A percentile compares a stretch with the other conserved stretches of the same genome.
phyloP scores from a whole-genome alignment of 2,888 invertebrate genomes.

The Bruchidius siliquastri region DNA sequence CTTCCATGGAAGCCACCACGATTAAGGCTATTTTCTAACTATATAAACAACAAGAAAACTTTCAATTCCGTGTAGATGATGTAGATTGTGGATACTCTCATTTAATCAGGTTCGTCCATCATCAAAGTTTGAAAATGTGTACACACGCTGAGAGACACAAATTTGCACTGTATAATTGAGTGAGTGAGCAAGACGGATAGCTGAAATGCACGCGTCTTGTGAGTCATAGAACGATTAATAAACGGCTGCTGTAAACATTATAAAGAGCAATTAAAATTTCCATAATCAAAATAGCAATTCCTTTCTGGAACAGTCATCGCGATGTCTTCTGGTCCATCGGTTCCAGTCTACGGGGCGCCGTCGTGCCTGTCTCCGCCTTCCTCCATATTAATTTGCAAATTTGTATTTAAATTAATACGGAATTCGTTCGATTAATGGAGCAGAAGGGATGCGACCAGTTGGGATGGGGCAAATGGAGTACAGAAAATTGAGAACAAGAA shows the following conservation, averaged over 20 bases:
- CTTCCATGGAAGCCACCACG: too few relatives aligned
- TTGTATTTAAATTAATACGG: conserved; percentile 26
- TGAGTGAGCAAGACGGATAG: neutral
- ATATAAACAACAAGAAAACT: too few relatives aligned
- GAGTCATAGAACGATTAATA: neutral
- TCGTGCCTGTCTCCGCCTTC: neutral
- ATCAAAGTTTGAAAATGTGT: too few relatives aligned
- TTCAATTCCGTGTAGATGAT: too few relatives aligned
- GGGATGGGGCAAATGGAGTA: too few relatives aligned
- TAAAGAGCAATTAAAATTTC: conserved; percentile 32
- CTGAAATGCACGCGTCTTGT: neutral
- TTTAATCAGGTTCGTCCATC: too few relatives aligned
- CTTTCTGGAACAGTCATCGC: neutral
- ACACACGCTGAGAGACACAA: neutral
- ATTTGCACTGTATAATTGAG: neutral
- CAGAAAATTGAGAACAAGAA: neutral
- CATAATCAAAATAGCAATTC: conserved; percentile 25
- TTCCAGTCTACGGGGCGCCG: neutral
- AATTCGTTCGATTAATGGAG: conserved; percentile 3
- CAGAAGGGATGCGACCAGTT: conserved; percentile 1
- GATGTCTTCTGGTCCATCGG: conserved; percentile 1
- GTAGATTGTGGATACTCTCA: too few relatives aligned
- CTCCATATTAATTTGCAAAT: conserved; percentile 19
- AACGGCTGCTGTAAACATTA: neutral
- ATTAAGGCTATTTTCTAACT: too few relatives aligned